Conservation (phyloP, 2,888 invertebrate species). For the Omphaloscelis lunosa region DNA sequence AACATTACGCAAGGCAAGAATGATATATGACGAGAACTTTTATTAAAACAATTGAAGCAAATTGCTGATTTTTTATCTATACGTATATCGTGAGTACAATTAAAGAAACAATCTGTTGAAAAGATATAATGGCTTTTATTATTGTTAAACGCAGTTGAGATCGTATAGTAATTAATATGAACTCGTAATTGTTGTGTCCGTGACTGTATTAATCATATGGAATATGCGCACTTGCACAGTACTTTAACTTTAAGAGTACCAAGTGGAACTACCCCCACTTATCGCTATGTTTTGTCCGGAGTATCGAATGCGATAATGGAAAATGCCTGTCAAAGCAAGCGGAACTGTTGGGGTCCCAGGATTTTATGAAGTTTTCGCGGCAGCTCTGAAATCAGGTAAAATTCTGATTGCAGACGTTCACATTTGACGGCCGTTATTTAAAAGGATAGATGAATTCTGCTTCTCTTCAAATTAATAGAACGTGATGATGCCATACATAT, state of each 20-base stretch:
- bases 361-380: background rate
- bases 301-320: background rate
- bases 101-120: constrained; percentile 66
- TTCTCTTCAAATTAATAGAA: background rate
- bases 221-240: constrained; percentile 35
- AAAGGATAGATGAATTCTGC: background rate
- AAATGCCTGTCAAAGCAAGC: background rate
- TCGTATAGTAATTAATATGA: constrained; percentile 60
- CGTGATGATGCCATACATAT: background rate
- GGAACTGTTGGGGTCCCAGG: background rate
- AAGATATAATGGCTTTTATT: constrained; percentile 62
- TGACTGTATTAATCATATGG: constrained; percentile 41
- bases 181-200: constrained; percentile 54
- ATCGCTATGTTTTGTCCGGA: background rate
- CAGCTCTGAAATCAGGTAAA: background rate
- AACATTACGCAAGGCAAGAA: constrained; percentile 52
- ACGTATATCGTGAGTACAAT: constrained; percentile 66
- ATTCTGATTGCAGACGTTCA: background rate
- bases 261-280: background rate
- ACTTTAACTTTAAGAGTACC: constrained; percentile 17
- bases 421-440: too few relatives aligned
- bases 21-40: constrained; percentile 66
- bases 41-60: constrained; percentile 66
- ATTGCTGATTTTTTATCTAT: constrained; percentile 68
- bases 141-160: constrained; percentile 58